Conservation (phyloP, 2,797 vertebrate genomes). For the Austrolebias charrua region DNA sequence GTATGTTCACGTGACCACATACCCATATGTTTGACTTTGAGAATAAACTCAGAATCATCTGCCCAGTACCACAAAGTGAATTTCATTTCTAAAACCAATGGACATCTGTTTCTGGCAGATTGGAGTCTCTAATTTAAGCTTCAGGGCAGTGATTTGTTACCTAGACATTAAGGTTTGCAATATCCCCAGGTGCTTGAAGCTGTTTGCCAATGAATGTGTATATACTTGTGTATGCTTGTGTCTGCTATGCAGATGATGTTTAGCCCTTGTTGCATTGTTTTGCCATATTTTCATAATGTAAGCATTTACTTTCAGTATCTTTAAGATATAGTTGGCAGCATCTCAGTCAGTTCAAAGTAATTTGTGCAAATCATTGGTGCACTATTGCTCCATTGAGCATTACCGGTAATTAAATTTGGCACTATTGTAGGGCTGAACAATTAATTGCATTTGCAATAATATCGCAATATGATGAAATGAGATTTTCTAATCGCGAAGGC, state of each 20-base stretch:
- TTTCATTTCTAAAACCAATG: conserved; percentile 42
- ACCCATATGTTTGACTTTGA: too few relatives aligned
- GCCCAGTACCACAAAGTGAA: conserved; percentile 47
- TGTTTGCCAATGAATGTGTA: conserved; percentile 28
- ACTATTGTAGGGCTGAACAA: too few relatives aligned
- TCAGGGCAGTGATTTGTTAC: conserved; percentile 66
- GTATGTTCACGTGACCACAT: too few relatives aligned
- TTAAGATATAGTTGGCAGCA: too few relatives aligned
- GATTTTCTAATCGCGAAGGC: too few relatives aligned
- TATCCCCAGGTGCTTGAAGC: conserved; percentile 50
- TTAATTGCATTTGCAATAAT: too few relatives aligned
- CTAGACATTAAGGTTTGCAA: conserved; percentile 59
- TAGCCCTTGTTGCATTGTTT: neutral
- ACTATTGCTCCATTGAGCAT: neutral
- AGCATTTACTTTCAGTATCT: neutral
- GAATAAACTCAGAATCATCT: conserved; percentile 28
- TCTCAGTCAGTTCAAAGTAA: neutral
- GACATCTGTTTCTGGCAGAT: conserved; percentile 46
- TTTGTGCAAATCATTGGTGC: neutral
- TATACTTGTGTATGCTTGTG: conserved; percentile 12
- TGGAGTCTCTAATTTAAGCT: conserved; percentile 51
- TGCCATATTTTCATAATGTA: neutral
- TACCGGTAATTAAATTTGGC: neutral
- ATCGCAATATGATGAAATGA: too few relatives aligned
- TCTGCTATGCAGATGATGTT: conserved; percentile 54